A percentile compares a stretch with the other conserved stretches of the same genome.
These are phyloP conservation scores for Eubucco bourcierii DNA, from an alignment of 2,113 vertebrate genomes.

Conservation along the genomic window DNA sequence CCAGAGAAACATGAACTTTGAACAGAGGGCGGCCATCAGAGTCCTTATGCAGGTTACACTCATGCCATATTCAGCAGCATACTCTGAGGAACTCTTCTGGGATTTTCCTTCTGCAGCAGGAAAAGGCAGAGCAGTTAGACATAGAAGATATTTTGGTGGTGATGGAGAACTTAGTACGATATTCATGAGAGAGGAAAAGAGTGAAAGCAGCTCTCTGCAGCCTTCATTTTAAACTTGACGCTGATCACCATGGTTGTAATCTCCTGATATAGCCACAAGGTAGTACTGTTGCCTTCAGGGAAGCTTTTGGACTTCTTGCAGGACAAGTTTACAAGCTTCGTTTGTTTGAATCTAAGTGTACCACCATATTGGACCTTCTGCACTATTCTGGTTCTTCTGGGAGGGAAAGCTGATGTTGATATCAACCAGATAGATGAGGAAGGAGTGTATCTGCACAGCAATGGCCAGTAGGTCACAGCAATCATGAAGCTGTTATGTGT, in stretches of 20 bases:
- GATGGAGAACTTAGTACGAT: no score
- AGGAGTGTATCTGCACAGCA: not conserved
- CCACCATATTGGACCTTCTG: not conserved
- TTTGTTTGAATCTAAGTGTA: not conserved
- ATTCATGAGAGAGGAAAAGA: not conserved
- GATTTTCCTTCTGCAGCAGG: not conserved
- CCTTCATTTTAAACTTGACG: not conserved
- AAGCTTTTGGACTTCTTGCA: not conserved
- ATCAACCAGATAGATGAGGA: not conserved
- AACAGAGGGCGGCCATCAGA: not conserved
- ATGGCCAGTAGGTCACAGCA: not conserved
- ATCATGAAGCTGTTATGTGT: rapidly evolving
- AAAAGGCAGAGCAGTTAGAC: not conserved
- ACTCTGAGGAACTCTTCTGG: not conserved
- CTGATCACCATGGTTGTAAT: not conserved
- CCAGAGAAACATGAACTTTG: not conserved
- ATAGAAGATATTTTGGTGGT: not conserved
- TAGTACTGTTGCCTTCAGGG: not conserved
- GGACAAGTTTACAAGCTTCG: not conserved
- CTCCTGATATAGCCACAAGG: not conserved
- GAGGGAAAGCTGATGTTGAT: not conserved
- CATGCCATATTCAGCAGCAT: not conserved
- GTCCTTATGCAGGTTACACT: rapidly evolving
- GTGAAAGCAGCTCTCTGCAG: not conserved
- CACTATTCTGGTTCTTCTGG: not conserved